Conservation (phyloP, 1,140 invertebrate species). For the Magallana ariakensis region DNA sequence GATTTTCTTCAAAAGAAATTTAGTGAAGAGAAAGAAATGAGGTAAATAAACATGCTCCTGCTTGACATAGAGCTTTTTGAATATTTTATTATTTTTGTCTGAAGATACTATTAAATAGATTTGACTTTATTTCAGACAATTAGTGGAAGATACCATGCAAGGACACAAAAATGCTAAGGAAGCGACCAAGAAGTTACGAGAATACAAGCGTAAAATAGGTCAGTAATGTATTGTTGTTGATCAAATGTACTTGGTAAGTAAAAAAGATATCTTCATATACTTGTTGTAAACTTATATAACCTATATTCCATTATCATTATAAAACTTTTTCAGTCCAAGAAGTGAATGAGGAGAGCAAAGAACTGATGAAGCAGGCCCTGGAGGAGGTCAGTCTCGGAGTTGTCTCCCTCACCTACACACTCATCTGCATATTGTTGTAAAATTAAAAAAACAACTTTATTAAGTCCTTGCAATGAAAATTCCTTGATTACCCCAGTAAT, state of each 20-base stretch:
- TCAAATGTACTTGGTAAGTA: too few species aligned
- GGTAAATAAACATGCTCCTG: slow-evolving; percentile 58
- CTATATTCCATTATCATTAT: too few species aligned
- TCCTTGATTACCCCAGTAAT: too few species aligned
- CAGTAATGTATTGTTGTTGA: slow-evolving; percentile 28
- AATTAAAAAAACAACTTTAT: too few species aligned
- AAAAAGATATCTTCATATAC: too few species aligned
- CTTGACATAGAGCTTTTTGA: background rate
- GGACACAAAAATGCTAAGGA: slow-evolving; percentile 78
- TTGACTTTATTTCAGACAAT: slow-evolving; percentile 59
- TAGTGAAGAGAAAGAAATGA: slow-evolving; percentile 77
- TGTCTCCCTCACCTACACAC: background rate
- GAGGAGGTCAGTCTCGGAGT: slow-evolving; percentile 70
- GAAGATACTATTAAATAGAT: background rate
- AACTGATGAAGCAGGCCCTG: slow-evolving; percentile 76
- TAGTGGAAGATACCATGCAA: slow-evolving; percentile 77
- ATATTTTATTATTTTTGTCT: background rate
- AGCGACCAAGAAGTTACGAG: slow-evolving; percentile 74
- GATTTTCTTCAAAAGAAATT: slow-evolving; percentile 75
- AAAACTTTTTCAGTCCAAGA: slow-evolving; percentile 66
- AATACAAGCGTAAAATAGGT: slow-evolving; percentile 78
- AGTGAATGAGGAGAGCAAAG: slow-evolving; percentile 76
- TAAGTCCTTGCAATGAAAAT: too few species aligned
- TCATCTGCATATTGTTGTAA: too few species aligned
- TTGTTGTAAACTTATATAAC: too few species aligned